Conservation (phyloP, 2,113 vertebrate species). For the Notothenia rossii region DNA sequence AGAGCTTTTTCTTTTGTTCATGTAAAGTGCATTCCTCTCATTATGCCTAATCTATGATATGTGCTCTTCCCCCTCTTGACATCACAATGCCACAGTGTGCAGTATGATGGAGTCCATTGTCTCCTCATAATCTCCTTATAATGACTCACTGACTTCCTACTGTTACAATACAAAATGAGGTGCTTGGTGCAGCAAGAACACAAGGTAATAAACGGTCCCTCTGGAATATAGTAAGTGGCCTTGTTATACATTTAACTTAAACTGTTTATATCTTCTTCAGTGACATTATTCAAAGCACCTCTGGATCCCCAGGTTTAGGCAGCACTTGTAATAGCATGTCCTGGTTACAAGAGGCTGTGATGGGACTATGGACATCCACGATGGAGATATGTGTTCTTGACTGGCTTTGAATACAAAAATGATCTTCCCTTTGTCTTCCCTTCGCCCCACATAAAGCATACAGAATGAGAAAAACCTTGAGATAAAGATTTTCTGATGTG, state of each 20-base stretch:
- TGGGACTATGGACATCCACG: not conserved
- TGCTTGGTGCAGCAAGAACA: not conserved
- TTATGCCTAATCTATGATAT: slow-evolving; percentile 1
- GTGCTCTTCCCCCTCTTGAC: not conserved
- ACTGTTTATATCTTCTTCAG: slow-evolving; percentile 1
- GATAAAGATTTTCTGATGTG: no score
- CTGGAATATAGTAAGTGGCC: slow-evolving; percentile 23
- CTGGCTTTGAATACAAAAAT: not conserved
- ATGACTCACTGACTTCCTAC: not conserved
- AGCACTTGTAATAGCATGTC: slow-evolving; percentile 21
- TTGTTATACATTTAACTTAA: slow-evolving; percentile 15
- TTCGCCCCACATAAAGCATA: not conserved
- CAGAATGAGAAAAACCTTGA: no score
- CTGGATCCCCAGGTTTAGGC: not conserved
- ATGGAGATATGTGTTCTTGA: not conserved
- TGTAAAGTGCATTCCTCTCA: not conserved
- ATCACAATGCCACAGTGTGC: not conserved
- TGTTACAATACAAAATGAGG: not conserved
- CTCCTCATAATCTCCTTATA: slow-evolving; percentile 6
- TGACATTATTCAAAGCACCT: slow-evolving; percentile 1
- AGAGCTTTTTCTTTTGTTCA: not conserved
- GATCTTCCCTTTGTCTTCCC: not conserved
- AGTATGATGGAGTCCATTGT: not conserved
- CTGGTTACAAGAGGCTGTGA: not conserved
- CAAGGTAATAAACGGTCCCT: not conserved